Percentiles rank a stretch among this genome's conserved stretches.
Evolutionary conservation across 2,888 invertebrate species (phyloP).

Genomic region (Germaria angustata): DNA sequence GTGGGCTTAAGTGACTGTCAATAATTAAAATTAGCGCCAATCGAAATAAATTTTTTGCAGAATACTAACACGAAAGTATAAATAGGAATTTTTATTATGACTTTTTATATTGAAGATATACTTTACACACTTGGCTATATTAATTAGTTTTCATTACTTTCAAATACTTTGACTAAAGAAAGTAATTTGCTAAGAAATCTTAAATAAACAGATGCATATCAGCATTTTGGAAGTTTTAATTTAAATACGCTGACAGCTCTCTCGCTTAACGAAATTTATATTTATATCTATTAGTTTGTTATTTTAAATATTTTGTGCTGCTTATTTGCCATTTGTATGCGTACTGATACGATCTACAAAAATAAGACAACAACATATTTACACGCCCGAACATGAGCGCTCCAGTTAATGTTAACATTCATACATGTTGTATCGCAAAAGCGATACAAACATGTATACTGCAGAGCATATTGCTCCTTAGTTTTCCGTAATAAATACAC

Average conservation of each 20-base stretch:
- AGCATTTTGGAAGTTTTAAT: slow-evolving; percentile 16
- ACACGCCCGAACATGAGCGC: neutral
- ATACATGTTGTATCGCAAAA: neutral
- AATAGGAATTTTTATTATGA: too few relatives aligned
- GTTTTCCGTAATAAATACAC: slow-evolving; percentile 45
- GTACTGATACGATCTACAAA: slow-evolving; percentile 20
- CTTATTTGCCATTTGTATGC: slow-evolving; percentile 16
- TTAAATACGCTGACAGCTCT: slow-evolving; percentile 5
- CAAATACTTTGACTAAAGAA: neutral
- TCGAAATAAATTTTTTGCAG: too few relatives aligned
- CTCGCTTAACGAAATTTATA: neutral
- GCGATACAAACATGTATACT: neutral
- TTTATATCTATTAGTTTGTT: slow-evolving; percentile 32
- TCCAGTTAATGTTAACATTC: too few relatives aligned
- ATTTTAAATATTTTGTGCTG: neutral
- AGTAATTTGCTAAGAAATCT: too few relatives aligned
- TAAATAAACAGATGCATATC: neutral
- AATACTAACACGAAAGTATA: too few relatives aligned
- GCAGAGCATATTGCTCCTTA: neutral
- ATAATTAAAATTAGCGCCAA: too few relatives aligned
- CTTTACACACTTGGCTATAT: neutral
- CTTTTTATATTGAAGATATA: neutral
- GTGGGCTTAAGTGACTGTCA: too few relatives aligned
- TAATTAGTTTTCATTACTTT: neutral
- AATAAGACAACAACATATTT: neutral